These are phyloP conservation scores for Trachymyrmex septentrionalis DNA, from an alignment of 1,140 invertebrate genomes.

Conservation along the genomic window DNA sequence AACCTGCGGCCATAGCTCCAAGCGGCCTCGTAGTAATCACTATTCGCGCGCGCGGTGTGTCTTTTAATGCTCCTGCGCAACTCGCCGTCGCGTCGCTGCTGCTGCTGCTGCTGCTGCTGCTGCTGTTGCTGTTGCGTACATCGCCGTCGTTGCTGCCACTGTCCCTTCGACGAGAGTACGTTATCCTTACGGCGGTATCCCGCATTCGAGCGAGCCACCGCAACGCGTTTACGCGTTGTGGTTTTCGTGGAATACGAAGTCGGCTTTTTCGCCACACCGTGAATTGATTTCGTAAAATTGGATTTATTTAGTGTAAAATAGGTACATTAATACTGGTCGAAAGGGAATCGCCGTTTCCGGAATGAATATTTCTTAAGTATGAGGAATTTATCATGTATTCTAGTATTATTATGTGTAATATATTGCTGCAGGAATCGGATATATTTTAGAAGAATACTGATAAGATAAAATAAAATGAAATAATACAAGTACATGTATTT, in stretches of 20 bases:
- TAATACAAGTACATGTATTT: neutral
- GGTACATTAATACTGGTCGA: neutral
- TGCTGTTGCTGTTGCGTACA: slow-evolving; percentile 20
- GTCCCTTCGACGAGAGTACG: slow-evolving; percentile 47
- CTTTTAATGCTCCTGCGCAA: slow-evolving; percentile 76
- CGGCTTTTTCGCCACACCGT: neutral
- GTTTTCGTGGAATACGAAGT: slow-evolving; percentile 55
- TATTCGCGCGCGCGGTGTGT: slow-evolving; percentile 78
- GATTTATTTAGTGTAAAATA: neutral
- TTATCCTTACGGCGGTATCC: slow-evolving; percentile 62
- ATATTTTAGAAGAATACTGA: neutral
- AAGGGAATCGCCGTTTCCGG: neutral
- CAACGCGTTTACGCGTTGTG: slow-evolving; percentile 46
- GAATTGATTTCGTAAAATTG: slow-evolving; percentile 18
- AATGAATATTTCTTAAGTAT: neutral
- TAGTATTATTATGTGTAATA: neutral
- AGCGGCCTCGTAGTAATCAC: slow-evolving; percentile 82
- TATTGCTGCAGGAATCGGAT: neutral
- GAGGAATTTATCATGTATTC: neutral
- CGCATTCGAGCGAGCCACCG: slow-evolving; percentile 40
- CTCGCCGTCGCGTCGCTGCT: slow-evolving; percentile 45
- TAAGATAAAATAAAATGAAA: neutral
- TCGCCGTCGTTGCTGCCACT: slow-evolving; percentile 12
- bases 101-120: slow-evolving; percentile 5
- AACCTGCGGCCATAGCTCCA: slow-evolving; percentile 79